These are phyloP conservation scores for Rhodeus uyekii DNA, from an alignment of 2,797 vertebrate genomes.

Conservation along the genomic window DNA sequence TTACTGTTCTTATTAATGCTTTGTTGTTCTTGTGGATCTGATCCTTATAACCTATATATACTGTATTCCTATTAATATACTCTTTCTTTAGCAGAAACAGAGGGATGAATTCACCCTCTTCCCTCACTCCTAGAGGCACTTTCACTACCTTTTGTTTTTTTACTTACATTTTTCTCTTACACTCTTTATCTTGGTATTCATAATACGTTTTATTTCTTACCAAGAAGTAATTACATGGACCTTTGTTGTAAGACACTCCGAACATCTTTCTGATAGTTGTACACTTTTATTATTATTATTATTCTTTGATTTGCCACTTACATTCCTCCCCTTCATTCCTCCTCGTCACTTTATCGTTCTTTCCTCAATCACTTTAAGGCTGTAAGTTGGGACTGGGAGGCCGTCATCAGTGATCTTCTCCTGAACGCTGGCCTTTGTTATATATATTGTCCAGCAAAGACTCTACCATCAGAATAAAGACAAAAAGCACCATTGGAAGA, in stretches of 20 bases:
- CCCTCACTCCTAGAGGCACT: conserved; percentile 31
- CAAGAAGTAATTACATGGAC: conserved; percentile 22
- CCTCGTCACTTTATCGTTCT: conserved; percentile 69
- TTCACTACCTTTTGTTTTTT: conserved; percentile 32
- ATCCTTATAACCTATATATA: conserved; percentile 55
- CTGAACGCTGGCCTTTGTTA: conserved; percentile 78
- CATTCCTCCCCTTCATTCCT: conserved; percentile 61
- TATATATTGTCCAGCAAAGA: conserved; percentile 79
- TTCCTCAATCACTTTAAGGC: conserved; percentile 57
- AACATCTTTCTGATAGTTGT: conserved; percentile 42
- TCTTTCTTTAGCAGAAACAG: conserved; percentile 43
- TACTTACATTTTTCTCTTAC: conserved; percentile 11
- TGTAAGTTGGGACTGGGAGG: conserved; percentile 59
- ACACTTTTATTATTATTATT: background rate
- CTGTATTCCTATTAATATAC: conserved; percentile 44
- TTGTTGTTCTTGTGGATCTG: conserved; percentile 62
- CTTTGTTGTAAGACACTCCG: conserved; percentile 60
- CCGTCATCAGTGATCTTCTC: conserved; percentile 66
- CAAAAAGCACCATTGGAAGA: conserved; percentile 68
- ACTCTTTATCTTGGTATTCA: conserved; percentile 30
- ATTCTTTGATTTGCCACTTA: conserved; percentile 52
- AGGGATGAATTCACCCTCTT: conserved; percentile 6
- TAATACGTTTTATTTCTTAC: conserved; percentile 27
- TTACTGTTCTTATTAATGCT: conserved; percentile 69
- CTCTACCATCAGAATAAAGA: conserved; percentile 72